Base-by-base conservation (phyloP, 2,113 vertebrate genomes). In the Oreochromis aureus region DNA sequence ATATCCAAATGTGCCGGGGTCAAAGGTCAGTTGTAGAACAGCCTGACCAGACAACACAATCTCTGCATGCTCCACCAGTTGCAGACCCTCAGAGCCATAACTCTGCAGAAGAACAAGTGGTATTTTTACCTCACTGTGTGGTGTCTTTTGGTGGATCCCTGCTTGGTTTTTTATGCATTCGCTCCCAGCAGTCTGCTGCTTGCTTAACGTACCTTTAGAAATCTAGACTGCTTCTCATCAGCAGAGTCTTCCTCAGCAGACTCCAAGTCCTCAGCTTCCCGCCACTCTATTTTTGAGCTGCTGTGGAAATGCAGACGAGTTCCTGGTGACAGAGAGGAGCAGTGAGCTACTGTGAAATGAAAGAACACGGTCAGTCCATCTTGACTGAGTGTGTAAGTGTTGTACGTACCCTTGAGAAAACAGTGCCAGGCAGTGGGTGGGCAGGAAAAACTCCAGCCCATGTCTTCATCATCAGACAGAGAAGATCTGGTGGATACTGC, bases 381-480 rank as follows among this genome's bases (percentile, higher is more conserved):
- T 78, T 53, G 46, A 34, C 27, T 36, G 19, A 51, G 6, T 80
- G 12, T 82, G 10, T 36, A 10, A 85, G 34, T 80, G 18, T 51
- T 32, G 71, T 18, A 24, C 22, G 89, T 97, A 99, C 98, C 98
- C 98, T 99, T 99, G 76, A 99, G 94, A 87, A 99, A 99, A 93
- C 98, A 98, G 92, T 99, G 98, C 98, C 98, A 99, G 86, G 96
- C 96, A 16, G 98, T 99, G 87, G 98, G 95, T 10, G 98, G 98
- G 97, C 98, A 98, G 81, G 98, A 98, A 94, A 99, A 98, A 93
- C 97, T 99, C 98, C 98, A 99, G 85, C 98, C 98, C 95, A 99
- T 96, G 94, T 99, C 98, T 82, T 99, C 98, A 88, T 99, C 98
- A 76, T 99, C 98, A 22, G 98, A 99, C 22, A 97, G 97, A 7